Conservation (phyloP, 2,113 vertebrate genomes). For the Alouatta palliata region DNA sequence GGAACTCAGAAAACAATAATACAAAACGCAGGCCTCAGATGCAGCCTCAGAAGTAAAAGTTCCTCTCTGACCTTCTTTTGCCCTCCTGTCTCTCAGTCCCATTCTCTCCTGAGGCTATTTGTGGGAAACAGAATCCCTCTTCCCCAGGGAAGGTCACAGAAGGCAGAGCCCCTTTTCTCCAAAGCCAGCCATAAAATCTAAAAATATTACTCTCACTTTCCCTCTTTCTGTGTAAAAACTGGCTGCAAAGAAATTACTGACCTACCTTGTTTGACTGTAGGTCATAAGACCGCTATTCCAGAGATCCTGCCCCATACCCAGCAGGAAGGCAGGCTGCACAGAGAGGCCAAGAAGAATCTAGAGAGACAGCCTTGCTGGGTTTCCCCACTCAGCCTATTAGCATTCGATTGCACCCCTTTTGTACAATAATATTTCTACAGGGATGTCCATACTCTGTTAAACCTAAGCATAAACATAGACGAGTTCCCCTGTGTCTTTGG, state of each 20-base stretch:
- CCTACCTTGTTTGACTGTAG: not conserved
- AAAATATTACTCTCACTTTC: not conserved
- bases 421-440: not conserved
- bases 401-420: not conserved
- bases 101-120: not conserved
- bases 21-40: not conserved
- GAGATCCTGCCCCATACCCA: not conserved
- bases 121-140: not conserved
- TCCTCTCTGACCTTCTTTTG: not conserved
- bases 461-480: not conserved
- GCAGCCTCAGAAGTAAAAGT: not conserved
- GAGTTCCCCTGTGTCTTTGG: not conserved
- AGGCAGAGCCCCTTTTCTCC: not conserved
- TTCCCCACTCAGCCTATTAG: not conserved
- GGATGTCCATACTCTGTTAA: not conserved
- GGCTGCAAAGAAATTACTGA: not conserved
- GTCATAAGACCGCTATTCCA: not conserved
- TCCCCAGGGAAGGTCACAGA: not conserved
- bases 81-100: not conserved
- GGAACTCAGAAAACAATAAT: not conserved
- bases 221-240: not conserved
- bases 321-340: not conserved
- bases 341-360: not conserved
- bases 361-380: no score
- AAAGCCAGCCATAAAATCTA: not conserved